phyloP scores from a whole-genome alignment of 1,140 invertebrate species.

The Bombus breviceps region DNA sequence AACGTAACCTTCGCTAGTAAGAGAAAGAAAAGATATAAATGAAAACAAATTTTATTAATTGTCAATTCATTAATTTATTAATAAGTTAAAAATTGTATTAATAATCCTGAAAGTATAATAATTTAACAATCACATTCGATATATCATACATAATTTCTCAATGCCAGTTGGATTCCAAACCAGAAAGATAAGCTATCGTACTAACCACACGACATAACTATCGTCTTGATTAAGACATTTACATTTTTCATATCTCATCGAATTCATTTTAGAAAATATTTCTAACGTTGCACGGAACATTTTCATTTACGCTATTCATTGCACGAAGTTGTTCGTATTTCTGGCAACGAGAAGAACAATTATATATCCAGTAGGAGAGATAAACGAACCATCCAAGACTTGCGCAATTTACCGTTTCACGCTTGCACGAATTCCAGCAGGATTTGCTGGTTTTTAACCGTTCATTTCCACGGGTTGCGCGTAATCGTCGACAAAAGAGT shows the following conservation, averaged over 20 bases:
- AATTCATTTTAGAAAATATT: too few species aligned
- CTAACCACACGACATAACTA: background rate
- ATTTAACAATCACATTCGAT: background rate
- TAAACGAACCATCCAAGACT: background rate
- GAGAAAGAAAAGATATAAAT: too few species aligned
- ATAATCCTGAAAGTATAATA: too few species aligned
- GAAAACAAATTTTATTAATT: too few species aligned
- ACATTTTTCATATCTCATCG: too few species aligned
- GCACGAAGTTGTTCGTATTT: background rate
- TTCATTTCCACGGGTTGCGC: conserved; percentile 5
- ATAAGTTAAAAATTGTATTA: too few species aligned
- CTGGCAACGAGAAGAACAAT: background rate
- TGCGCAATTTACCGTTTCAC: background rate
- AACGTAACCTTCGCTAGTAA: too few species aligned
- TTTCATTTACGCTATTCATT: background rate
- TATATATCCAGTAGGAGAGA: background rate
- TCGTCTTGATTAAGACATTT: too few species aligned
- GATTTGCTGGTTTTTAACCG: background rate
- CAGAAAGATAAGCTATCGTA: background rate
- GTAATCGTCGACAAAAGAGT: conserved; percentile 40
- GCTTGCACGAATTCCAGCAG: background rate
- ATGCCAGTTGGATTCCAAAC: background rate
- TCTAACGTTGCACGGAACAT: too few species aligned
- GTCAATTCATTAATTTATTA: too few species aligned
- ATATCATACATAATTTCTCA: background rate